phyloP scores from a whole-genome alignment of 2,888 invertebrate genomes.

The Loripinus fragilis region DNA sequence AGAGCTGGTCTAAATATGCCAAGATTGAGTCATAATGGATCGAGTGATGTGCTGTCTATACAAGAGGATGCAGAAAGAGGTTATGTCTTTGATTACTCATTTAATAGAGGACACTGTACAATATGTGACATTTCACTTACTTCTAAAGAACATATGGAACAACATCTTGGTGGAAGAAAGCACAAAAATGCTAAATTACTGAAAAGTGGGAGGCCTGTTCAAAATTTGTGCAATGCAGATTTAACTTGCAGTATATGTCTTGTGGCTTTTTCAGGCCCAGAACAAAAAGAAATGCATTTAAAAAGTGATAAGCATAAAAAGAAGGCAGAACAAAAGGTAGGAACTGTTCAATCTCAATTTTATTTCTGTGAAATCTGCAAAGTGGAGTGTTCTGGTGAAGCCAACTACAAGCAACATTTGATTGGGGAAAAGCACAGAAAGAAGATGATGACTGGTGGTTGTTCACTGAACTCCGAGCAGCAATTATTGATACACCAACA shows the following conservation, averaged over 20 bases:
- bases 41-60: no score
- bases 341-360: constrained; percentile 31
- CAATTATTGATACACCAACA: constrained; percentile 37
- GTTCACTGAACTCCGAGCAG: constrained; percentile 28
- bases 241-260: constrained; percentile 68
- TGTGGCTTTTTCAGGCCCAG: constrained; percentile 69
- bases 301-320: constrained; percentile 68
- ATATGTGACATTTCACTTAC: constrained; percentile 64
- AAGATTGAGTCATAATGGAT: no score
- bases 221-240: not conserved
- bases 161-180: constrained; percentile 65
- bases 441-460: not conserved
- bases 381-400: constrained; percentile 68
- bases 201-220: not conserved
- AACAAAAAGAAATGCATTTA: constrained; percentile 70
- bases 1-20: no score
- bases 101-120: constrained; percentile 58
- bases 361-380: constrained; percentile 69
- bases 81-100: constrained; percentile 35
- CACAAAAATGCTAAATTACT: constrained; percentile 58
- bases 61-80: constrained; percentile 2
- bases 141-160: constrained; percentile 57
- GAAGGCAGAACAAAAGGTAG: constrained; percentile 35
- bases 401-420: constrained; percentile 70
- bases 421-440: constrained; percentile 68